These are phyloP conservation scores for Pachyseris speciosa DNA, from an alignment of 64 coral and sea anemone genomes.

Conservation along the genomic window DNA sequence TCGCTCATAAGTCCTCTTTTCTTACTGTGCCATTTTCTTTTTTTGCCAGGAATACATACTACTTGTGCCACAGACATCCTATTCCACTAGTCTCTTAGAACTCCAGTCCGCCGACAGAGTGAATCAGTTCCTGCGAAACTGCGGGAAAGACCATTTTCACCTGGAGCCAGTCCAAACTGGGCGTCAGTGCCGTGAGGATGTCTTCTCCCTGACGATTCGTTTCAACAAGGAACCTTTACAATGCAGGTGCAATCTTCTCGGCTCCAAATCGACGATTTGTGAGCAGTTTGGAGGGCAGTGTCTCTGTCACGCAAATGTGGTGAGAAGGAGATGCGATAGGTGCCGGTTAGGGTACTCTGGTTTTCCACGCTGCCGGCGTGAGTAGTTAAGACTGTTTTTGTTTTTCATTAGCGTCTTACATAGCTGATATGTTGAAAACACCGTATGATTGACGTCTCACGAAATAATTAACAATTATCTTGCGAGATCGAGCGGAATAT, in stretches of 20 bases:
- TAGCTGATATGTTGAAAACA: no score
- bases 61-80: constrained; percentile 59
- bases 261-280: constrained; percentile 66
- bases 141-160: constrained; percentile 76
- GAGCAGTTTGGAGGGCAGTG: constrained; percentile 86
- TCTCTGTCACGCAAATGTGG: constrained; percentile 67
- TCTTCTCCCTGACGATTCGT: constrained; percentile 75
- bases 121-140: constrained; percentile 68
- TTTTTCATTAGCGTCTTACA: background rate
- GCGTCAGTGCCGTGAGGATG: constrained; percentile 47
- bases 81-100: constrained; percentile 52
- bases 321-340: constrained; percentile 83
- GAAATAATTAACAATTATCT: no score
- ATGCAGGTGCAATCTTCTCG: constrained; percentile 71
- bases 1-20: background rate
- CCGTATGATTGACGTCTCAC: no score
- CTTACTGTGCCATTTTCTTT: background rate
- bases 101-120: constrained; percentile 65
- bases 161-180: constrained; percentile 8
- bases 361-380: constrained; percentile 69
- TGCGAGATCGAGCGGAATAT: no score
- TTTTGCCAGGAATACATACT: constrained; percentile 58
- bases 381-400: background rate
- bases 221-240: constrained; percentile 61
- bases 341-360: constrained; percentile 78